phyloP scores from a whole-genome alignment of 2,113 vertebrate species.

The Zapus hudsonius region DNA sequence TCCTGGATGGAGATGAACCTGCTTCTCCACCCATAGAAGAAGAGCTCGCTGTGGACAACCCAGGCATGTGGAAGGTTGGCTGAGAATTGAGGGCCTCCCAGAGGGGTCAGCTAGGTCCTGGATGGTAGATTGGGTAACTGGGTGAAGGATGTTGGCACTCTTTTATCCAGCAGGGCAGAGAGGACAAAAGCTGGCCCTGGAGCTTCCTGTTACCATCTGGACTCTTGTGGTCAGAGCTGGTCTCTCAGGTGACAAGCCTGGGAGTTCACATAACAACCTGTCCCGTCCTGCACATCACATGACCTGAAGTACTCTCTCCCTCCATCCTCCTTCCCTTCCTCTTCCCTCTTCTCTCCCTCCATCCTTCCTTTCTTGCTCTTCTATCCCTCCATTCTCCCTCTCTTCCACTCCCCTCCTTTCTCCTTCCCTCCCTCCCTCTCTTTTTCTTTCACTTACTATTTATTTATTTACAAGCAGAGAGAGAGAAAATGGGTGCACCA shows the following conservation, averaged over 20 bases:
- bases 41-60: not conserved
- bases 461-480: too few species aligned
- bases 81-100: not conserved
- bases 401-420: too few species aligned
- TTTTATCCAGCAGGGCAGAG: not conserved
- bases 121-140: not conserved
- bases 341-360: not conserved
- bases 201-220: not conserved
- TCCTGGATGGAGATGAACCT: too few species aligned
- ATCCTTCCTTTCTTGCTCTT: too few species aligned
- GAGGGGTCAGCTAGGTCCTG: not conserved
- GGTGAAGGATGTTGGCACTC: not conserved
- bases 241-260: rapidly evolving
- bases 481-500: too few species aligned
- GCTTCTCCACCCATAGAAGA: not conserved
- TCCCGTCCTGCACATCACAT: too few species aligned
- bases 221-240: rapidly evolving
- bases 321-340: not conserved
- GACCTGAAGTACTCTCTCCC: too few species aligned
- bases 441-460: too few species aligned
- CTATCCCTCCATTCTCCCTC: too few species aligned
- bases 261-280: not conserved
- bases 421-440: not conserved
- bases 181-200: too few species aligned
- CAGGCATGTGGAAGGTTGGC: not conserved